These are phyloP conservation scores for Phasianus colchicus DNA, from an alignment of 2,113 vertebrate species.

Conservation along the genomic window DNA sequence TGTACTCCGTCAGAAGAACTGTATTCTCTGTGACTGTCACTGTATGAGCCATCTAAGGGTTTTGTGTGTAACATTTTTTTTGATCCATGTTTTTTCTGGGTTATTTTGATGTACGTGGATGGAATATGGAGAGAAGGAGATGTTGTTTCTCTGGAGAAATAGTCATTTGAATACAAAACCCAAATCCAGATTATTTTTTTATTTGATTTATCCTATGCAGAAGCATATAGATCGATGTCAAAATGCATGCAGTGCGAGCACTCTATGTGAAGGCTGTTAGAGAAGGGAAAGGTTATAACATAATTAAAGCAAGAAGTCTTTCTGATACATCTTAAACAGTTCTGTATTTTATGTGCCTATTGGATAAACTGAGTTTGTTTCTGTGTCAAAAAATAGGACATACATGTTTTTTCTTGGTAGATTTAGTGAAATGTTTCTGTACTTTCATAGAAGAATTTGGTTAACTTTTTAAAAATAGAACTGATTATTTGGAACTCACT, in stretches of 20 bases:
- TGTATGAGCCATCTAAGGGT: neutral
- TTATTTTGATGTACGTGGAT: neutral
- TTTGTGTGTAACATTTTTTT: neutral
- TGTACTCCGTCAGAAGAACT: neutral
- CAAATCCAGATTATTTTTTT: neutral
- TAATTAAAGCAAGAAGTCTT: neutral
- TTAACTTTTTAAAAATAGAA: slow-evolving; percentile 3
- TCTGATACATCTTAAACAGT: neutral
- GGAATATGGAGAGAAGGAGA: neutral
- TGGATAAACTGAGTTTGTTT: slow-evolving; percentile 5
- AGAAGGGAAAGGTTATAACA: neutral
- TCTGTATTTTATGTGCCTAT: neutral
- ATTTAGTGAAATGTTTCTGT: neutral
- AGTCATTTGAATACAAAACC: neutral
- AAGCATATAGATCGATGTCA: neutral
- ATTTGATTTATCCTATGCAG: neutral
- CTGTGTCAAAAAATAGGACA: neutral
- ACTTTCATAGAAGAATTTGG: neutral
- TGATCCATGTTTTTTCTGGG: neutral
- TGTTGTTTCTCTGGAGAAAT: neutral
- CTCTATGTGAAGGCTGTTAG: neutral
- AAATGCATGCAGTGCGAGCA: neutral
- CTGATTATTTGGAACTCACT: neutral
- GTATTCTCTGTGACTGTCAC: neutral
- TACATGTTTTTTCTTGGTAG: neutral